phyloP scores from a whole-genome alignment of 1,140 invertebrate genomes.

The Hetaerina americana region DNA sequence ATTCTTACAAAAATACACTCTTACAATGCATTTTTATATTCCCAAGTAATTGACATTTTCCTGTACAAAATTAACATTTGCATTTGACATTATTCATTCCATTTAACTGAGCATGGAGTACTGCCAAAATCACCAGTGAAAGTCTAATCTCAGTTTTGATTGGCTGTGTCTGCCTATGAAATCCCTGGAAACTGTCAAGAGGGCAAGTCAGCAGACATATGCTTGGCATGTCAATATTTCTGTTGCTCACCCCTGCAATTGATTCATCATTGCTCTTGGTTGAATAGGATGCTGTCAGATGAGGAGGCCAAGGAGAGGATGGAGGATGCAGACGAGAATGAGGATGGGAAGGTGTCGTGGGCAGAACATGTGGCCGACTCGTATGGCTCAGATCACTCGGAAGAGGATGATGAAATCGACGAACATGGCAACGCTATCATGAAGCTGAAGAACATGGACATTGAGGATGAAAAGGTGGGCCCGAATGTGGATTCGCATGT shows the following conservation, averaged over 20 bases:
- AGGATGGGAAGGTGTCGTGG: slow-evolving; percentile 75
- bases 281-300: slow-evolving; percentile 63
- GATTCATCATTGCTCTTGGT: slow-evolving; percentile 2
- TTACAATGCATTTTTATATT: no score
- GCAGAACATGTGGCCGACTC: slow-evolving; percentile 72
- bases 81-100: no score
- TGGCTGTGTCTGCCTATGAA: no score
- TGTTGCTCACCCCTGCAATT: slow-evolving; percentile 4
- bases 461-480: slow-evolving; percentile 20
- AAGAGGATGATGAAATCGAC: slow-evolving; percentile 3
- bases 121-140: no score
- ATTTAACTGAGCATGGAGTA: no score
- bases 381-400: slow-evolving; percentile 52
- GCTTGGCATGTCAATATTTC: not conserved
- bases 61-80: no score
- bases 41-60: no score
- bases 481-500: no score
- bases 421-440: not conserved
- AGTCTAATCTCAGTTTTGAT: no score
- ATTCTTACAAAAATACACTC: no score
- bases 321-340: slow-evolving; percentile 72
- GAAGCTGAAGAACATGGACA: slow-evolving; percentile 14
- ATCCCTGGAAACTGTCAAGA: no score
- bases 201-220: slow-evolving; percentile 4
- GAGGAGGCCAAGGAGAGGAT: slow-evolving; percentile 81